phyloP scores from a whole-genome alignment of 2,888 invertebrate species.

The Drosophila lacicola region DNA sequence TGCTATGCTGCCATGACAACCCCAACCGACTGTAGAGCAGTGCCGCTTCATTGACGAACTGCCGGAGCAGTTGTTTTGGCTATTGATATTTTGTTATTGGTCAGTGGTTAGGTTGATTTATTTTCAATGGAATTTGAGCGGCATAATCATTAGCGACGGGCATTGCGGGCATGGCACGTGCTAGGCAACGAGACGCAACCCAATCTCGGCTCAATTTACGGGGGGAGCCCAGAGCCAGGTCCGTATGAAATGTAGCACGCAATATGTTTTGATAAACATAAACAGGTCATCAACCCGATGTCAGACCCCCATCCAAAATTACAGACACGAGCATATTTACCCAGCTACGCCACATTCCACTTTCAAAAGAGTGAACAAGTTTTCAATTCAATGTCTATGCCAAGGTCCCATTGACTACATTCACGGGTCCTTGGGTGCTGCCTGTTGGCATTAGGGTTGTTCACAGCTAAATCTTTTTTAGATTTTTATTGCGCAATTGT shows the following conservation, averaged over 20 bases:
- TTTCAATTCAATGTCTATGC: conserved; percentile 64
- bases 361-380: conserved; percentile 24
- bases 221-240: not conserved
- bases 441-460: conserved; percentile 35
- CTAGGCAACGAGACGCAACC: conserved; percentile 36
- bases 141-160: conserved; percentile 43
- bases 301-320: conserved; percentile 16
- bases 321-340: not conserved
- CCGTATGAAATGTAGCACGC: conserved; percentile 48
- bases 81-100: conserved; percentile 60
- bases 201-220: conserved; percentile 37
- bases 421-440: conserved; percentile 38
- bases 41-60: conserved; percentile 5
- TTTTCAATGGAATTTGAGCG: conserved; percentile 64
- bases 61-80: conserved; percentile 23
- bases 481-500: conserved; percentile 4
- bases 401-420: conserved; percentile 51
- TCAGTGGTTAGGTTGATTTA: conserved; percentile 66
- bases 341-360: conserved; percentile 1
- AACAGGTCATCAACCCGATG: conserved; percentile 64
- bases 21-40: conserved; percentile 10
- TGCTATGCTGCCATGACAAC: conserved; percentile 61
- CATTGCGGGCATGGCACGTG: conserved; percentile 38
- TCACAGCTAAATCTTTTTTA: conserved; percentile 13
- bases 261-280: conserved; percentile 64